Base-by-base conservation (phyloP, 2,888 invertebrate genomes). In the Chydorus sphaericus region DNA sequence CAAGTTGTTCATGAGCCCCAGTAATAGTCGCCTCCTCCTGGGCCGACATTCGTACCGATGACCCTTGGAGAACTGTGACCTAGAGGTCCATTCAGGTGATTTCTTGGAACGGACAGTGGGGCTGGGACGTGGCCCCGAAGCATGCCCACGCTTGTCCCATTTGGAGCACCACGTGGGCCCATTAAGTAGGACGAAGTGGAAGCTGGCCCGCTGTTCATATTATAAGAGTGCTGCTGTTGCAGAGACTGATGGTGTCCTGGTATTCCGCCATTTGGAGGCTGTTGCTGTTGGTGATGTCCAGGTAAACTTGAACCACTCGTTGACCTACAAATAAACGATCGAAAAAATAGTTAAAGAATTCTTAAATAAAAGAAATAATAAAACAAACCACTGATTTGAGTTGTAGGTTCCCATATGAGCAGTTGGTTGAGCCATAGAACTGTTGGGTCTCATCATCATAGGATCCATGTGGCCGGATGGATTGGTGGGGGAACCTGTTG, bases 1-100 rank as follows among this genome's bases (percentile, higher is more conserved):
- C n/a, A n/a, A n/a, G n/a, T 36, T 36, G 20, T 37, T 52, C 36
- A 52, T 18, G 33, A 52, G 14, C 61, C 63, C 63, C 63, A 63
- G 33, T 62, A 62, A 38, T 57, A 59, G 33, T 59, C 58, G 33
- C 60, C 60, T 50, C 58, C 59, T 5, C 50, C 48, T 2, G 38
- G 28, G 29, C 29, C 36, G 18, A 28, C 44, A n/a, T n/a, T n/a
- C 18, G 44, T 28, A 11, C 51, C 50, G 16, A 57, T 48, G 8
- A 60, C 56, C n/a, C 59, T 26, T 11, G 62, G 62, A 8, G 63
- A 62, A 55, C 61, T 62, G 48, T 63, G 63, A 36, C 61, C 55
- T n/a, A 63, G 51, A n/a, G 64, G 64, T n/a, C 64, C 64, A 59
- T 63, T 64, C 33, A 53, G 29, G 20, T 55, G 55, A 31, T 20